phyloP scores from a whole-genome alignment of 2,797 vertebrate genomes.

The Borostomias antarcticus region DNA sequence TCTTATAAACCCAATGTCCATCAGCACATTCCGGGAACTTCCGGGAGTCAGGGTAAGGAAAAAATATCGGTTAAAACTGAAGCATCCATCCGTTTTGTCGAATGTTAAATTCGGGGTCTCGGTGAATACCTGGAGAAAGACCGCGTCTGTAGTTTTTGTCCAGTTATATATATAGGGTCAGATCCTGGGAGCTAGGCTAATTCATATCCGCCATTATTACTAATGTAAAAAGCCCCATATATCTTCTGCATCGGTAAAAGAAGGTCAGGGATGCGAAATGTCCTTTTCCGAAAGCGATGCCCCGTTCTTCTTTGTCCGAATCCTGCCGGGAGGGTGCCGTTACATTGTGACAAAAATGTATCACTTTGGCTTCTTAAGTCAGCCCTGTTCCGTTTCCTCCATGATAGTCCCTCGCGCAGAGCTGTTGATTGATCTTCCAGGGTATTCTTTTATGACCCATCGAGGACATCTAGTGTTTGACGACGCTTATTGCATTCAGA shows the following conservation, averaged over 20 bases:
- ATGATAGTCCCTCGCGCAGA: slow-evolving; percentile 85
- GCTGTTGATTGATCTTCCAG: slow-evolving; percentile 89
- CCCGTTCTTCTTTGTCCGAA: slow-evolving; percentile 58
- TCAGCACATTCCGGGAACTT: slow-evolving; percentile 91
- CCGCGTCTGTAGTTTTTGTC: slow-evolving; percentile 85
- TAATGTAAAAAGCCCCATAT: slow-evolving; percentile 80
- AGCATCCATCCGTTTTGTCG: slow-evolving; percentile 71
- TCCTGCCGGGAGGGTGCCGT: slow-evolving; percentile 64
- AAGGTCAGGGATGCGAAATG: slow-evolving; percentile 30
- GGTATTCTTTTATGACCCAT: slow-evolving; percentile 61
- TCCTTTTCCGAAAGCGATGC: slow-evolving; percentile 42
- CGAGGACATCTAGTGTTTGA: slow-evolving; percentile 84
- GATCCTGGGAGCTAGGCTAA: slow-evolving; percentile 83
- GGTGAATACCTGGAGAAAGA: slow-evolving; percentile 87
- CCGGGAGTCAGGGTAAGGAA: slow-evolving; percentile 88
- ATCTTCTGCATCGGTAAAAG: slow-evolving; percentile 32
- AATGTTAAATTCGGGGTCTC: slow-evolving; percentile 77
- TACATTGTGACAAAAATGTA: slow-evolving; percentile 80
- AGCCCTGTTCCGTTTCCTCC: slow-evolving; percentile 88
- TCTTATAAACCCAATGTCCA: slow-evolving; percentile 95
- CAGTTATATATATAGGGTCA: slow-evolving; percentile 83
- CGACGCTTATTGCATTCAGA: slow-evolving; percentile 48
- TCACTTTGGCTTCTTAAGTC: slow-evolving; percentile 82
- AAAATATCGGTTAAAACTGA: slow-evolving; percentile 62
- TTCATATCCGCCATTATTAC: slow-evolving; percentile 86